Base-by-base conservation (phyloP, 1,140 invertebrate genomes). In the Adelges cooleyi region DNA sequence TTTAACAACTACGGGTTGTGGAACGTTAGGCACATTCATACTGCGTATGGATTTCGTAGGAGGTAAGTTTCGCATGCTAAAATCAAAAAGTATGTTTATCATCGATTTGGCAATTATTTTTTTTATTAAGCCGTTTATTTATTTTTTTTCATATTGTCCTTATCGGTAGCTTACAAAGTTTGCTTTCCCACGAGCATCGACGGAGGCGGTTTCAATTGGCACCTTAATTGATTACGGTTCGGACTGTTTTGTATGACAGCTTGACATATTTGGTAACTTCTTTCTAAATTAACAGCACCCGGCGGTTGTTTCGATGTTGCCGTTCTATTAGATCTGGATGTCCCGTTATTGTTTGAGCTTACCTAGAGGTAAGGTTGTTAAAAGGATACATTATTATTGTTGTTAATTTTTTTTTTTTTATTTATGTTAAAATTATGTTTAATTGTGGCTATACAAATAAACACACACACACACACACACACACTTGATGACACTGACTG, bases 211-310 rank as follows among this genome's bases (percentile, higher is more conserved):
- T 89, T 87, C 67, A 93, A 75, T 71, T 92, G 89, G 17, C 86
- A 85, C 67, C 87, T 83, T n/a, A 92, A 73, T 72, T 91, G 89
- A 73, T 91, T 87, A 20, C 89, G 77, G 75, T 93, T 93, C 0
- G 88, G 89, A 71, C 87, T 91, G 72, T 90, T 93, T 76, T 93
- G 89, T 68, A 95, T 92, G 2, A 94, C 92, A 40, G 90, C 90
- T 76, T 95, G 90, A 75, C 92, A 95, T 70, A 97, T 97, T 76
- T 95, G 91, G 74, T 95, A 92, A 71, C 92, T 95, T 29, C 93
- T 80, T 74, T 95, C 91, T 13, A 95, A 77, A 76, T 95, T 95
- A 8, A 95, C 88, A 22, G 86, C 86, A 4, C 89, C 89, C 0
- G 89, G 88, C 5, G 89, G 89, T 66, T 88, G 82, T 75, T 87